phyloP scores from a whole-genome alignment of 1,140 invertebrate genomes.

The Xylocopa sonorina region DNA sequence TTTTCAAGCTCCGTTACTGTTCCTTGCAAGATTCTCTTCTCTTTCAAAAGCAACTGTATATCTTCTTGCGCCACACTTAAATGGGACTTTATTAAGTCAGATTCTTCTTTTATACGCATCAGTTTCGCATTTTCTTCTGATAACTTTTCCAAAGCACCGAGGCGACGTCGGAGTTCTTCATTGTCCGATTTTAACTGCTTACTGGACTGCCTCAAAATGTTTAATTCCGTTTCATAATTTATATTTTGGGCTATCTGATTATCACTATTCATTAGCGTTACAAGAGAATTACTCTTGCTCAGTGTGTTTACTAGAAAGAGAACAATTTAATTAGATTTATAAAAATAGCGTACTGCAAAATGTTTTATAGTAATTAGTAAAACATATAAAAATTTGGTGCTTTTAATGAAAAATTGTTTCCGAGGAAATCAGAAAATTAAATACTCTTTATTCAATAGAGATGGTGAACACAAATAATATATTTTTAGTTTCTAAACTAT shows the following conservation, averaged over 20 bases:
- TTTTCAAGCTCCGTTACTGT: constrained; percentile 85
- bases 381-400: constrained; percentile 32
- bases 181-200: constrained; percentile 85
- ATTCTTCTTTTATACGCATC: constrained; percentile 85
- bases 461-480: constrained; percentile 2
- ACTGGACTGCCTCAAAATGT: constrained; percentile 80
- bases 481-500: constrained; percentile 14
- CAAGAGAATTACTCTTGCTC: constrained; percentile 43
- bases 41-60: constrained; percentile 86
- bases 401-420: constrained; percentile 19
- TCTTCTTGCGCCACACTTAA: constrained; percentile 88
- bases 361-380: constrained; percentile 3
- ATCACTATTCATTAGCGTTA: constrained; percentile 54
- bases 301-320: constrained; percentile 65
- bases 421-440: not conserved
- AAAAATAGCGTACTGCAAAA: not conserved
- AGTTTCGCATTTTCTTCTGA: constrained; percentile 85
- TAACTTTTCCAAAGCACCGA: constrained; percentile 84
- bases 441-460: constrained; percentile 9
- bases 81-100: constrained; percentile 83
- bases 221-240: constrained; percentile 80
- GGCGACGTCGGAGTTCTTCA: constrained; percentile 84
- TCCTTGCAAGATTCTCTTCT: constrained; percentile 88
- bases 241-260: constrained; percentile 58
- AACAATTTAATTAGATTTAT: constrained; percentile 31